phyloP scores from a whole-genome alignment of 2,888 invertebrate genomes.

The Diarsia mendica region DNA sequence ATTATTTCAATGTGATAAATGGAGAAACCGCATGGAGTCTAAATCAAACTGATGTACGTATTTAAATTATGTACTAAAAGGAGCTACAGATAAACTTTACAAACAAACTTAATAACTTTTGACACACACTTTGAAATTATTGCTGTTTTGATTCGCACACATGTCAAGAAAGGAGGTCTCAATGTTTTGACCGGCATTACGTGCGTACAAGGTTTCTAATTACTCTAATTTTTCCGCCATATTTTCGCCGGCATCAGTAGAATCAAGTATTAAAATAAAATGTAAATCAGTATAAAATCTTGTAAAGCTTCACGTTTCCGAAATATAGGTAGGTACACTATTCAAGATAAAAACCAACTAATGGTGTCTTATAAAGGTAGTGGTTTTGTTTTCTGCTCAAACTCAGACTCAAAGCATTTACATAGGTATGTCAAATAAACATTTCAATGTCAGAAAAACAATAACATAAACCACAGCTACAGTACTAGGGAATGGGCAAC shows the following conservation, averaged over 20 bases:
- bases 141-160: not conserved
- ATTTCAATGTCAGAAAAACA: no score
- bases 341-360: no score
- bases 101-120: not conserved
- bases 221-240: not conserved
- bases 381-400: no score
- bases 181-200: not conserved
- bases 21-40: slow-evolving; percentile 80
- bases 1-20: slow-evolving; percentile 81
- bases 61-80: not conserved
- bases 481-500: no score
- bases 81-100: not conserved
- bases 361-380: no score
- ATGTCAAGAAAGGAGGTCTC: not conserved
- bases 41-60: slow-evolving; percentile 75
- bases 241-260: not conserved
- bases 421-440: no score
- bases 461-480: no score
- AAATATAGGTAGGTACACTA: not conserved
- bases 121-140: slow-evolving; percentile 1
- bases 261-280: not conserved
- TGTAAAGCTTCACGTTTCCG: not conserved
- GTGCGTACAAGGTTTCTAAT: no score
- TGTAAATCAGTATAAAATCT: no score
- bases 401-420: no score